Conservation (phyloP, 2,888 invertebrate species). For the Nomada fucata region DNA sequence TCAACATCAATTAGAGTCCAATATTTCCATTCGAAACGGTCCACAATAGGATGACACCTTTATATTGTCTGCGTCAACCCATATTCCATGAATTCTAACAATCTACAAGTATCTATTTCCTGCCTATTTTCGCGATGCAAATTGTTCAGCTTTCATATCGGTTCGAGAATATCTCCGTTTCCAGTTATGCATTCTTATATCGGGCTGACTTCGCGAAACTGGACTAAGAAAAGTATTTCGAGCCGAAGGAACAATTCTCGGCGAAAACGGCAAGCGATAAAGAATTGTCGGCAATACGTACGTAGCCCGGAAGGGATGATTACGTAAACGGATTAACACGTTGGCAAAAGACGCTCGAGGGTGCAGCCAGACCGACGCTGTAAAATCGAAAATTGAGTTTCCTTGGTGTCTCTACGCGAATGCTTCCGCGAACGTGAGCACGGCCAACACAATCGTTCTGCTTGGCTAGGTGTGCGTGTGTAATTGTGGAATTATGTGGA, state of each 20-base stretch:
- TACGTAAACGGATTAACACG: constrained; percentile 74
- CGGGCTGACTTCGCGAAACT: constrained; percentile 57
- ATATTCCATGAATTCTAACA: no score
- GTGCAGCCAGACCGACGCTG: not conserved
- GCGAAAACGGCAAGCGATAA: constrained; percentile 25
- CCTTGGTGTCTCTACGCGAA: constrained; percentile 20
- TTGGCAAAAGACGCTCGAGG: constrained; percentile 20
- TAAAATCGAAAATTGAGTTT: constrained; percentile 36
- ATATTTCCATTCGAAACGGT: no score
- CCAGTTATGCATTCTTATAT: no score
- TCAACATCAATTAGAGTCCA: no score
- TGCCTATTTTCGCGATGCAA: no score
- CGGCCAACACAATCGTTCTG: constrained; percentile 35
- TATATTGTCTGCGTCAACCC: no score
- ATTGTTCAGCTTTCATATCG: no score
- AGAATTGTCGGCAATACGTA: constrained; percentile 37
- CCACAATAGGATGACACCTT: no score
- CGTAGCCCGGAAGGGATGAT: constrained; percentile 56
- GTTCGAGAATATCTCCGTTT: no score
- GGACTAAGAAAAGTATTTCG: constrained; percentile 25
- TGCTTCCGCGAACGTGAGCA: constrained; percentile 11
- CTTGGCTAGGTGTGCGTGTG: constrained; percentile 31
- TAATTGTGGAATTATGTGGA: constrained; percentile 67
- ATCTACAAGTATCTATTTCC: no score
- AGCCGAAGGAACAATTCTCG: constrained; percentile 18